Evolutionary conservation across 1,140 invertebrate genomes (phyloP).

Genomic region (Apis laboriosa): DNA sequence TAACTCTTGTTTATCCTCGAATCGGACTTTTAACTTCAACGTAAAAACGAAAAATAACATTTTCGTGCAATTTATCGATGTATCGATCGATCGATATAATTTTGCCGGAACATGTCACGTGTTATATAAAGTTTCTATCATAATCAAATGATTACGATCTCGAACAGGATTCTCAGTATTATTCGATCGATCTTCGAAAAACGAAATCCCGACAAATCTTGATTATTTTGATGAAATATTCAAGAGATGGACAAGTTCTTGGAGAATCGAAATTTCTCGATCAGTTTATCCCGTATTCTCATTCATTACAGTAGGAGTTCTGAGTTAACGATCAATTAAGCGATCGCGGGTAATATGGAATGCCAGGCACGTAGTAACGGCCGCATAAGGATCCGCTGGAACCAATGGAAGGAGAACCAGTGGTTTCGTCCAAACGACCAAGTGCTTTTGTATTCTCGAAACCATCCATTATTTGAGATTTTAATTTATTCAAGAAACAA

Average conservation of each 20-base stretch:
- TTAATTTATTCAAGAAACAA: conserved; percentile 27
- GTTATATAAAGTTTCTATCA: too few species aligned
- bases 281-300: conserved; percentile 48
- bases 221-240: conserved; percentile 51
- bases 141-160: neutral
- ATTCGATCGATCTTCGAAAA: neutral
- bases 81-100: neutral
- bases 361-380: conserved; percentile 69
- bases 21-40: neutral
- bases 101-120: too few species aligned
- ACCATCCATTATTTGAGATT: conserved; percentile 31
- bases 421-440: neutral
- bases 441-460: conserved; percentile 37
- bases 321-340: conserved; percentile 73
- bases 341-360: conserved; percentile 65
- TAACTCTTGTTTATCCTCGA: neutral
- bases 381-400: conserved; percentile 48
- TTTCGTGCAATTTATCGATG: too few species aligned
- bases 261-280: conserved; percentile 47
- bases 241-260: neutral
- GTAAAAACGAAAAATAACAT: too few species aligned
- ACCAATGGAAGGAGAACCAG: conserved; percentile 20
- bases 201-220: conserved; percentile 15
- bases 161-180: too few species aligned
- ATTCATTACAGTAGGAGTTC: conserved; percentile 64